Conservation (phyloP, 1,140 invertebrate genomes). For the Megalopta genalis region DNA sequence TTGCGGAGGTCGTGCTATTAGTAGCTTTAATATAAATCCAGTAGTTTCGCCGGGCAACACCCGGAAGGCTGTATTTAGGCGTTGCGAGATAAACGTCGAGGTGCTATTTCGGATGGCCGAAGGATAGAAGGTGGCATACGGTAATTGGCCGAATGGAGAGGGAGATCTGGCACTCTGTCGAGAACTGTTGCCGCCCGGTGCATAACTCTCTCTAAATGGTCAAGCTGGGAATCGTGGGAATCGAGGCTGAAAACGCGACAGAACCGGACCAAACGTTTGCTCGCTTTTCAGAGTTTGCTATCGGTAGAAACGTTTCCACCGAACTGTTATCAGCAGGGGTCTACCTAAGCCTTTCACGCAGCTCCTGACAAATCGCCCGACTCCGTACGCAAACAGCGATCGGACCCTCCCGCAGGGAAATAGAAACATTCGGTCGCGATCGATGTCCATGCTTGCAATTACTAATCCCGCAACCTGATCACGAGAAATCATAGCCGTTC, state of each 20-base stretch:
- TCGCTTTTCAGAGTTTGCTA: constrained; percentile 1
- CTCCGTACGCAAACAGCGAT: constrained; percentile 13
- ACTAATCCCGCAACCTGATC: background rate
- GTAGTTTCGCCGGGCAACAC: background rate
- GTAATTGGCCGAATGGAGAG: constrained; percentile 30
- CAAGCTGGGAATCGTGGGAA: constrained; percentile 40
- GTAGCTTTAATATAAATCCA: constrained; percentile 8
- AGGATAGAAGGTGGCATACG: background rate
- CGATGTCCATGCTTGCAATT: background rate
- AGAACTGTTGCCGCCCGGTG: constrained; percentile 15
- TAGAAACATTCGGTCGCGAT: background rate
- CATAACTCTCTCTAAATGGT: constrained; percentile 25
- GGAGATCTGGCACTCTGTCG: constrained; percentile 14
- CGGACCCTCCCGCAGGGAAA: background rate
- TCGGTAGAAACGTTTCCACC: constrained; percentile 1
- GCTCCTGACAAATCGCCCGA: background rate
- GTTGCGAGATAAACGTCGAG: background rate
- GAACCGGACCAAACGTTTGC: background rate
- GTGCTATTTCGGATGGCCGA: background rate
- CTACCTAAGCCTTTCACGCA: background rate
- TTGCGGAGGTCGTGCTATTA: constrained; percentile 2
- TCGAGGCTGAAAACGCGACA: constrained; percentile 19
- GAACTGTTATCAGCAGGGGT: background rate
- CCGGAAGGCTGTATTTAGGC: constrained; percentile 11
- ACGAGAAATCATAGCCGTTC: constrained; percentile 3